Conservation (phyloP, 64 coral and sea anemone species). For the Montipora cactus region DNA sequence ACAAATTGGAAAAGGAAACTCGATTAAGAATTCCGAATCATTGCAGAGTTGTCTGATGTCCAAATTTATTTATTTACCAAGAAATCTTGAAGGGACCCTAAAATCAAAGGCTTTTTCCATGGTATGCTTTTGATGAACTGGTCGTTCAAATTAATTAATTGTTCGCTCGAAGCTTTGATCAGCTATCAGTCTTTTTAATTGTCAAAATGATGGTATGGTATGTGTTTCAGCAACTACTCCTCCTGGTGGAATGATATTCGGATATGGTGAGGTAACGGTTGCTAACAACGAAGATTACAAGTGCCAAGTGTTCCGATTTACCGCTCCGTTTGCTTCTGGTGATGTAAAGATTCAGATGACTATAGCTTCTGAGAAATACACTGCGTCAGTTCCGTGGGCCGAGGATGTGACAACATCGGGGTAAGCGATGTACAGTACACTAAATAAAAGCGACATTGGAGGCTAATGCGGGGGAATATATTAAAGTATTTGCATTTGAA, state of each 20-base stretch:
- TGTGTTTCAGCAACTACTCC: background rate
- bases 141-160: too few relatives aligned
- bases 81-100: too few relatives aligned
- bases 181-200: background rate
- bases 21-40: too few relatives aligned
- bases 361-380: background rate
- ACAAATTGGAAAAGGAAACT: too few relatives aligned
- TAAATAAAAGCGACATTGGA: too few relatives aligned
- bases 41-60: too few relatives aligned
- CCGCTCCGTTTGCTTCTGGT: background rate
- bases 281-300: background rate
- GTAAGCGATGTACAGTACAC: background rate
- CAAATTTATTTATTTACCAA: too few relatives aligned
- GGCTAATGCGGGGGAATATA: background rate
- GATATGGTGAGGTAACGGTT: background rate
- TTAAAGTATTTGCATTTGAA: background rate
- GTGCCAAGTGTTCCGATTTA: background rate
- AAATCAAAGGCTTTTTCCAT: too few relatives aligned
- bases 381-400: background rate
- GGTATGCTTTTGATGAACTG: too few relatives aligned
- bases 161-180: background rate
- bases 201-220: background rate
- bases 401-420: background rate
- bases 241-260: background rate
- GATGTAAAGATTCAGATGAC: background rate